Evolutionary conservation across 2,797 vertebrate genomes (phyloP).

Genomic region (Sebastes miniatus): DNA sequence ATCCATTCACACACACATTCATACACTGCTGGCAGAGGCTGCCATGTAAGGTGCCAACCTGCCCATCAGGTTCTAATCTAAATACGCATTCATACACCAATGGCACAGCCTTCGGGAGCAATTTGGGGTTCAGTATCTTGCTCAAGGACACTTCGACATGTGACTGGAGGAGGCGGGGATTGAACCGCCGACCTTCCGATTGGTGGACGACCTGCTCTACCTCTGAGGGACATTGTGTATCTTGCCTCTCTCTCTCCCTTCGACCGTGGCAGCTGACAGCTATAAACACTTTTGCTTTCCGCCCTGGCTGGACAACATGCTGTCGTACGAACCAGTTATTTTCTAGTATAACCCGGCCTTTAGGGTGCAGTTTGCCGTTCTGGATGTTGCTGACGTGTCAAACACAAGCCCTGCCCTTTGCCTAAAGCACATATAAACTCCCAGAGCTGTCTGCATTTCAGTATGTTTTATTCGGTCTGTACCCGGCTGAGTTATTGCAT

Average conservation of each 20-base stretch:
- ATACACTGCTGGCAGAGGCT: too few species aligned
- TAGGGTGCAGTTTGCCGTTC: not conserved
- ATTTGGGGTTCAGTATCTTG: too few species aligned
- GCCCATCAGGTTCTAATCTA: too few species aligned
- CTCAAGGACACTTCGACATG: too few species aligned
- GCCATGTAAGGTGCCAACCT: too few species aligned
- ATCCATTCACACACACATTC: too few species aligned
- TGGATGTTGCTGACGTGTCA: not conserved
- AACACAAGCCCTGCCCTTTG: not conserved
- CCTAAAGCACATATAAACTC: not conserved
- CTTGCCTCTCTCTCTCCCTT: not conserved
- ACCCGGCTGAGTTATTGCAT: constrained; percentile 1
- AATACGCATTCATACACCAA: too few species aligned
- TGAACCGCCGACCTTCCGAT: too few species aligned
- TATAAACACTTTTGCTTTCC: not conserved
- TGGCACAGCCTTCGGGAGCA: too few species aligned
- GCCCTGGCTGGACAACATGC: not conserved
- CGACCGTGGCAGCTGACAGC: not conserved
- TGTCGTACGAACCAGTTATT: not conserved
- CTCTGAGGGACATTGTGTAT: not conserved
- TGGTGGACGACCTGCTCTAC: too few species aligned
- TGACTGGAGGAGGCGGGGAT: too few species aligned
- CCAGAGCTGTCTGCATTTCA: not conserved
- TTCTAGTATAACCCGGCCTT: not conserved
- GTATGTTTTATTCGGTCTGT: not conserved